Evolutionary conservation across 2,888 invertebrate species (phyloP).

Genomic region (Dione vanillae): DNA sequence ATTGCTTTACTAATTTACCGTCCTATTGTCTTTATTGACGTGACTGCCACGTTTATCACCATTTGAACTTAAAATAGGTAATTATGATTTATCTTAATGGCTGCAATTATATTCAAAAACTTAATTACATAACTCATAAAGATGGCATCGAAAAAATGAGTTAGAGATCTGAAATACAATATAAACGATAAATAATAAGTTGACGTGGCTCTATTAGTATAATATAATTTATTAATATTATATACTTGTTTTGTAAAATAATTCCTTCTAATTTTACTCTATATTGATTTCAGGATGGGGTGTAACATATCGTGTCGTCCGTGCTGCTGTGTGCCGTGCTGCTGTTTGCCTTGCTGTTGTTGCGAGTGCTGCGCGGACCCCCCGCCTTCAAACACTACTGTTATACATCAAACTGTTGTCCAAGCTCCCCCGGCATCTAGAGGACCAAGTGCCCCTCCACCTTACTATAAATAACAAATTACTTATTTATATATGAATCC

Average conservation of each 20-base stretch:
- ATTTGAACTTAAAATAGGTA: not conserved
- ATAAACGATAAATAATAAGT: not conserved
- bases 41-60: not conserved
- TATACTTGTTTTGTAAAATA: too few relatives aligned
- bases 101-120: not conserved
- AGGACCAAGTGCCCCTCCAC: constrained; percentile 60
- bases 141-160: not conserved
- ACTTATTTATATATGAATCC: not conserved
- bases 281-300: constrained; percentile 68
- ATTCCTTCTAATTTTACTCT: too few relatives aligned
- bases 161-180: not conserved
- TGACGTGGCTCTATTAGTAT: too few relatives aligned
- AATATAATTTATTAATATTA: too few relatives aligned
- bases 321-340: constrained; percentile 73
- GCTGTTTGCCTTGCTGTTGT: constrained; percentile 73
- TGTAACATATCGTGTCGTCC: constrained; percentile 75
- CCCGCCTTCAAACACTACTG: constrained; percentile 53
- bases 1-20: not conserved
- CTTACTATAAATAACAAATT: constrained; percentile 51
- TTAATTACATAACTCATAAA: not conserved
- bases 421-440: constrained; percentile 48
- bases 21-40: constrained; percentile 3
- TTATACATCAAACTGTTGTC: constrained; percentile 56
- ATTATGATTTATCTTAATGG: constrained; percentile 6
- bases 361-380: constrained; percentile 71